These are phyloP conservation scores for Psittacara wagleri DNA, from an alignment of 2,113 vertebrate species.

Conservation along the genomic window DNA sequence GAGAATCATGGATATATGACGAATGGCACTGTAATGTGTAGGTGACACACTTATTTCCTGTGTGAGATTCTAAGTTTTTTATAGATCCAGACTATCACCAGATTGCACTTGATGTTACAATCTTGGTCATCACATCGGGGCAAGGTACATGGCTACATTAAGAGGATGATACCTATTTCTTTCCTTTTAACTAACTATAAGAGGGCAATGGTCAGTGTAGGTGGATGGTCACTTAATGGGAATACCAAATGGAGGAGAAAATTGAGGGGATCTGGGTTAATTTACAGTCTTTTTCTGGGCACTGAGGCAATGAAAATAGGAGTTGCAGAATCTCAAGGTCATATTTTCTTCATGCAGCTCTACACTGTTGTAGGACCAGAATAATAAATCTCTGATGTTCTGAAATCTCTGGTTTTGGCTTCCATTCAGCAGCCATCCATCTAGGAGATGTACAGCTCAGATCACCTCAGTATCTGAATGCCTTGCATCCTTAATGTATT, in stretches of 20 bases:
- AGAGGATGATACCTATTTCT: neutral
- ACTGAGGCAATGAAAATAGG: neutral
- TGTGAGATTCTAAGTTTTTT: neutral
- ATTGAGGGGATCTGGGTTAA: neutral
- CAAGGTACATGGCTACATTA: neutral
- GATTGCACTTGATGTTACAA: neutral
- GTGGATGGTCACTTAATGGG: neutral
- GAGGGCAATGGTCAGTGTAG: neutral
- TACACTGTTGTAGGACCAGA: neutral
- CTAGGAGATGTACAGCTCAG: neutral
- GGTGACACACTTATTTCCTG: neutral
- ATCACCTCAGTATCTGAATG: neutral
- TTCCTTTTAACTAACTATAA: neutral
- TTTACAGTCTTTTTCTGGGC: neutral
- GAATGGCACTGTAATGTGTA: neutral
- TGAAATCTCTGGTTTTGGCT: neutral
- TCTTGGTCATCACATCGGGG: neutral
- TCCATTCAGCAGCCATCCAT: neutral
- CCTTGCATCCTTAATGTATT: neutral
- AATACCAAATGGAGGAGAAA: neutral
- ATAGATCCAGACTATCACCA: neutral
- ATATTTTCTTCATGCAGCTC: neutral
- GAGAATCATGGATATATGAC: neutral
- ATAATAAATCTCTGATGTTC: neutral
- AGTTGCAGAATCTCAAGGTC: slow-evolving; percentile 3